A percentile compares a stretch with the other conserved stretches of the same genome.
These are phyloP conservation scores for Chymomyza costata DNA, from an alignment of 1,140 invertebrate genomes.

Conservation along the genomic window DNA sequence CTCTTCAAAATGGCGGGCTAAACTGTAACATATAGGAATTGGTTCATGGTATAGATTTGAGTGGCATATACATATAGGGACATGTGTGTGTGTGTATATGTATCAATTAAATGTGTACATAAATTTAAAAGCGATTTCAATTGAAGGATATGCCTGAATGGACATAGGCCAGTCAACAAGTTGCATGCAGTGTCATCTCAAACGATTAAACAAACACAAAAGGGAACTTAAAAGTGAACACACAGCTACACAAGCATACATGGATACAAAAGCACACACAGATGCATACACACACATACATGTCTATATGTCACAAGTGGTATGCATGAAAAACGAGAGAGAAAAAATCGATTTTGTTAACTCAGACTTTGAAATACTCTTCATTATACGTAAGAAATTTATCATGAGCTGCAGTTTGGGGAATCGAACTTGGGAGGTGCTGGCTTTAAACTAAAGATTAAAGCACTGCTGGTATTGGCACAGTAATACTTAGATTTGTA, in stretches of 20 bases:
- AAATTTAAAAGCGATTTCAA: constrained; percentile 17
- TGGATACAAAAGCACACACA: constrained; percentile 21
- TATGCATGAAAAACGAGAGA: too few species aligned
- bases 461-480: too few species aligned
- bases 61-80: not conserved
- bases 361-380: too few species aligned
- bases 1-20: constrained; percentile 31
- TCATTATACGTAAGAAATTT: too few species aligned
- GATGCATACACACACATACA: too few species aligned
- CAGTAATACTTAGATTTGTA: too few species aligned
- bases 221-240: constrained; percentile 31
- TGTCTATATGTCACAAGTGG: too few species aligned
- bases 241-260: constrained; percentile 17
- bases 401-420: too few species aligned
- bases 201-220: constrained; percentile 58
- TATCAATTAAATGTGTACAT: constrained; percentile 52
- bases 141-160: not conserved
- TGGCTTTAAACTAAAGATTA: too few species aligned
- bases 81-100: not conserved
- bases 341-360: too few species aligned
- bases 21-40: constrained; percentile 5
- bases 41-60: constrained; percentile 7
- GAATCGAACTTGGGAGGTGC: constrained; percentile 21
- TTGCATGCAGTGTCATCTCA: constrained; percentile 47
- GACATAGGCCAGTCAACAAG: not conserved